These are phyloP conservation scores for Leptarthrus brevirostris DNA, from an alignment of 2,888 invertebrate species.

Conservation along the genomic window DNA sequence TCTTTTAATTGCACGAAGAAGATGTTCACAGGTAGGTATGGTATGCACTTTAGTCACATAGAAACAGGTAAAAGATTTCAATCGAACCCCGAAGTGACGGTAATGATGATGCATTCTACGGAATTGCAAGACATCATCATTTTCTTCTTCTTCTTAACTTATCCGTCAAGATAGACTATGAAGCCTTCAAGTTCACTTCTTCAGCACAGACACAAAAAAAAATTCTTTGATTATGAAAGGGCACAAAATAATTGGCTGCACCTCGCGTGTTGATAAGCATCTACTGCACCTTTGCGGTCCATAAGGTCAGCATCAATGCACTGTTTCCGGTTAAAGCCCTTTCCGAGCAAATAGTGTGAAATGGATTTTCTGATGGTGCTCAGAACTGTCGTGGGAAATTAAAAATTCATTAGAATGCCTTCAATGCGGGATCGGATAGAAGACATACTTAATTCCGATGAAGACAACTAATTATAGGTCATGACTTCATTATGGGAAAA, in stretches of 20 bases:
- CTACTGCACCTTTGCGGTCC: conserved; percentile 20
- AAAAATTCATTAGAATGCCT: too few relatives aligned
- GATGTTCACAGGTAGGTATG: neutral
- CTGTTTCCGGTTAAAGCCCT: conserved; percentile 30
- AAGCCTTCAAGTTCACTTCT: too few relatives aligned
- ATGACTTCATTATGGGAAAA: too few relatives aligned
- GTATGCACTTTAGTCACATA: neutral
- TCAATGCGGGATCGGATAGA: too few relatives aligned
- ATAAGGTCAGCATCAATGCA: neutral
- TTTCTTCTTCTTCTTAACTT: too few relatives aligned
- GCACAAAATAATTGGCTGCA: conserved; percentile 15
- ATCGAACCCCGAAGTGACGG: neutral
- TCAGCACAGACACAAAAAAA: too few relatives aligned
- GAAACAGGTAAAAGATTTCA: neutral
- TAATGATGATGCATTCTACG: too few relatives aligned
- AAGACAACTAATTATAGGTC: too few relatives aligned
- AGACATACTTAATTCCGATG: too few relatives aligned
- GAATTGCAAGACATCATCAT: too few relatives aligned
- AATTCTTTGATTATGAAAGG: neutral
- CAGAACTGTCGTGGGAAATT: conserved; percentile 3
- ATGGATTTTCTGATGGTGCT: neutral
- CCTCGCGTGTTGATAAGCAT: conserved; percentile 22
- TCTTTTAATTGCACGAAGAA: conserved; percentile 5
- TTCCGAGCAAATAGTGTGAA: conserved; percentile 5
- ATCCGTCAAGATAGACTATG: too few relatives aligned